Evolutionary conservation across 2,113 vertebrate genomes (phyloP).

Genomic region (Choloepus hoffmanni): DNA sequence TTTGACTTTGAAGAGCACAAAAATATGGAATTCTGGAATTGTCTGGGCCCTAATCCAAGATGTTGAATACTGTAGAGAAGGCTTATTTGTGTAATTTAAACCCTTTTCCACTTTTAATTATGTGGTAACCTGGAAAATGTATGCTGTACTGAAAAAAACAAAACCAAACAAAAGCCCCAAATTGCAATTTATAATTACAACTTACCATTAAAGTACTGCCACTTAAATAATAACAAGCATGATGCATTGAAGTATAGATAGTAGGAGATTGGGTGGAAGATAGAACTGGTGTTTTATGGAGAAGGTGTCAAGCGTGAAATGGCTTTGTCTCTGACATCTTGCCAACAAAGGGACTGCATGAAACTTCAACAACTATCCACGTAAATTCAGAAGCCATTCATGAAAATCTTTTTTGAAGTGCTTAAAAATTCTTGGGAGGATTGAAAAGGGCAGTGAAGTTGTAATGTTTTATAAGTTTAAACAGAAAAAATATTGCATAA

Average conservation of each 20-base stretch:
- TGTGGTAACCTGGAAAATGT: constrained; percentile 77
- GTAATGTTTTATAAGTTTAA: not conserved
- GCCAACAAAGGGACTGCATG: constrained; percentile 52
- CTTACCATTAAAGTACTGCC: constrained; percentile 54
- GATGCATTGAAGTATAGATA: not conserved
- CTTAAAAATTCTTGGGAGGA: constrained; percentile 63
- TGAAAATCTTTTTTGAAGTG: constrained; percentile 60
- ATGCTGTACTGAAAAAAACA: constrained; percentile 38
- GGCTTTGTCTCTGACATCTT: constrained; percentile 78
- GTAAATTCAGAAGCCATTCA: constrained; percentile 7
- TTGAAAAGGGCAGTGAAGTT: constrained; percentile 50
- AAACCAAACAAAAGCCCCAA: not conserved
- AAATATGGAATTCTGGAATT: constrained; percentile 34
- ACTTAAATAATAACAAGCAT: constrained; percentile 68
- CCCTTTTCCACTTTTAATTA: constrained; percentile 35
- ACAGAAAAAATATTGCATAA: not conserved
- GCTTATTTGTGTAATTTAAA: constrained; percentile 15
- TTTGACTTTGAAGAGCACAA: not conserved
- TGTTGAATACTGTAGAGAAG: constrained; percentile 25
- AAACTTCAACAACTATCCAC: constrained; percentile 62
- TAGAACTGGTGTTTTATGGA: constrained; percentile 71
- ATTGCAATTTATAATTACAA: constrained; percentile 19
- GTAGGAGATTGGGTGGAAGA: constrained; percentile 53
- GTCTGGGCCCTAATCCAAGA: not conserved
- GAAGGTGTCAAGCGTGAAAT: constrained; percentile 74